Conservation (phyloP, 2,888 invertebrate species). For the Heteromyza rotundicornis region DNA sequence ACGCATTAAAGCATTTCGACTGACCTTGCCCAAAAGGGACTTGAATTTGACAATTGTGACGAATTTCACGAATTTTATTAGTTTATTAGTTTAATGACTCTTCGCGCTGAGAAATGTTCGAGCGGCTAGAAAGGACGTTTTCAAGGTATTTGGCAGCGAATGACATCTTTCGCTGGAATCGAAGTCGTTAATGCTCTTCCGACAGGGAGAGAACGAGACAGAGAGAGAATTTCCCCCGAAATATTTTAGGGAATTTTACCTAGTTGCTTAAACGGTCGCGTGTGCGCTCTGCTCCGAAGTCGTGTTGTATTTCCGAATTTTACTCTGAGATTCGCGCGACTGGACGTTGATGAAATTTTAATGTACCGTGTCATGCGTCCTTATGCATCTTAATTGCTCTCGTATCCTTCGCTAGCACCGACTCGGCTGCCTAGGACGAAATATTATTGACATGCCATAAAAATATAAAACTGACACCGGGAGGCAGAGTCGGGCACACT, state of each 20-base stretch:
- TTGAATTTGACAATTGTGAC: constrained; percentile 26
- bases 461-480: constrained; percentile 58
- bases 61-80: constrained; percentile 35
- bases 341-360: constrained; percentile 45
- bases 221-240: not conserved
- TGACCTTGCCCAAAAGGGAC: constrained; percentile 28
- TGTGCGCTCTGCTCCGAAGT: too few relatives aligned
- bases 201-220: not conserved
- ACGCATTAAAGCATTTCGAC: constrained; percentile 22
- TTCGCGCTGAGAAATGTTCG: constrained; percentile 8
- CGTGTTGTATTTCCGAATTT: too few relatives aligned
- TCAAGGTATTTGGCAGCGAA: not conserved
- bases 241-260: not conserved
- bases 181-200: too few relatives aligned
- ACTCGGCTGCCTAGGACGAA: constrained; percentile 53
- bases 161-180: constrained; percentile 18
- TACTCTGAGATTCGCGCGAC: constrained; percentile 47
- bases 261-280: too few relatives aligned
- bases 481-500: constrained; percentile 35
- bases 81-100: constrained; percentile 42
- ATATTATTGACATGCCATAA: constrained; percentile 59
- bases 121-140: not conserved
- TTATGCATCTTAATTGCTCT: constrained; percentile 56
- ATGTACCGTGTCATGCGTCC: constrained; percentile 56
- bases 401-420: constrained; percentile 46